Evolutionary conservation across 2,113 vertebrate species (phyloP).

Genomic region (Pterocles gutturalis): DNA sequence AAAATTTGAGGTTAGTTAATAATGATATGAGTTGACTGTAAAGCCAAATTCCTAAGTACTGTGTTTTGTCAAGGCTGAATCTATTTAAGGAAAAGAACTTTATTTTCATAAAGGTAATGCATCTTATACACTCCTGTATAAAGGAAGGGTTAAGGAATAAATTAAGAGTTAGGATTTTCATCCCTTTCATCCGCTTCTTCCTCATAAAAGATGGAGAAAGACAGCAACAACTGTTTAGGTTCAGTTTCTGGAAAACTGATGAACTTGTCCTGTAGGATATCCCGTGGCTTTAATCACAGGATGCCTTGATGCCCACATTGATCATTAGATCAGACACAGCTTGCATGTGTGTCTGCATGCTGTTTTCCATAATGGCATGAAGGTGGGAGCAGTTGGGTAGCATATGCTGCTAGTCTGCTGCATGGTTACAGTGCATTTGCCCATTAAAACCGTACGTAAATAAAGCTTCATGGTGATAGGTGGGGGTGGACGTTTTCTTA

Average conservation of each 20-base stretch:
- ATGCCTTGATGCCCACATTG: not conserved
- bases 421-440: constrained; percentile 7
- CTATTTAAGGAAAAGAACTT: not conserved
- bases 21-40: not conserved
- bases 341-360: not conserved
- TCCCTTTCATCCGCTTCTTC: not conserved
- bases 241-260: not conserved
- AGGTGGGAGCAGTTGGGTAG: not conserved
- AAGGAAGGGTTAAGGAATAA: not conserved
- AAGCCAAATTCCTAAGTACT: not conserved
- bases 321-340: constrained; percentile 11
- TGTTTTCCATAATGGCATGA: not conserved
- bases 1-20: not conserved
- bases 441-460: constrained; percentile 33
- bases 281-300: not conserved
- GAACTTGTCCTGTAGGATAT: not conserved
- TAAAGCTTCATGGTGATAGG: constrained; percentile 27
- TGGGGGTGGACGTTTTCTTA: constrained; percentile 22
- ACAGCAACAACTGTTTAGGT: not conserved
- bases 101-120: not conserved
- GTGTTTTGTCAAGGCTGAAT: not conserved
- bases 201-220: not conserved
- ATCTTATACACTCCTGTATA: not conserved
- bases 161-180: not conserved
- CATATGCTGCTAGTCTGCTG: constrained; percentile 57